Conservation (phyloP, 2,797 vertebrate species). For the Sylvia borin region DNA sequence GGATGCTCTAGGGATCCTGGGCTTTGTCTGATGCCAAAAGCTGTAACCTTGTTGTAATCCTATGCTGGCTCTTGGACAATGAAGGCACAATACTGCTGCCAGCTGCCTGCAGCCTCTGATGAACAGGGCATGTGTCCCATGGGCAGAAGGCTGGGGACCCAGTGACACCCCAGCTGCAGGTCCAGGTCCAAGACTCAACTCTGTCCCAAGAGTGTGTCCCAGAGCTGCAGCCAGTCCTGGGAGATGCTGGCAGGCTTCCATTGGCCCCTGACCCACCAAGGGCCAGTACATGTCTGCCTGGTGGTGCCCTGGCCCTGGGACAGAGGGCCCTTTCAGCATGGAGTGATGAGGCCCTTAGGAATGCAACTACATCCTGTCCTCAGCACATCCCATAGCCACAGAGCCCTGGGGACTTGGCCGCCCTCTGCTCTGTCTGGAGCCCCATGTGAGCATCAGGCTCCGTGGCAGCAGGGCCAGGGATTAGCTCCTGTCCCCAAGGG, state of each 20-base stretch:
- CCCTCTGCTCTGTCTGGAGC: accelerated
- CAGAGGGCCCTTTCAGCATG: neutral
- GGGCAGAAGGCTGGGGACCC: neutral
- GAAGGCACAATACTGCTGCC: accelerated
- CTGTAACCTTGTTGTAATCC: neutral
- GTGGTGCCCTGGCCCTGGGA: neutral
- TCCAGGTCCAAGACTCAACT: neutral
- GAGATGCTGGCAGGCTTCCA: neutral
- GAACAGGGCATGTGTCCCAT: neutral
- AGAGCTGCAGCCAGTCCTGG: neutral
- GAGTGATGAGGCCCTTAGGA: neutral
- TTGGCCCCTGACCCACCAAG: neutral
- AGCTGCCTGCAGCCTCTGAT: neutral
- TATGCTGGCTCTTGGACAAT: accelerated
- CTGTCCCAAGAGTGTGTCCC: accelerated
- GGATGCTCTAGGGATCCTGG: neutral
- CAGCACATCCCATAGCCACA: too few relatives aligned
- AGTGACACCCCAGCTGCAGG: accelerated
- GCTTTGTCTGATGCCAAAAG: neutral
- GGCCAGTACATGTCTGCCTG: neutral
- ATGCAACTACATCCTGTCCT: neutral
- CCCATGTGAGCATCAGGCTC: neutral
- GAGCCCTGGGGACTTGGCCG: neutral
- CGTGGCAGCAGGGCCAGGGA: neutral
- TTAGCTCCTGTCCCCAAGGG: neutral